Evolutionary conservation across 1,140 invertebrate species (phyloP).

Genomic region (Acromyrmex echinatior): DNA sequence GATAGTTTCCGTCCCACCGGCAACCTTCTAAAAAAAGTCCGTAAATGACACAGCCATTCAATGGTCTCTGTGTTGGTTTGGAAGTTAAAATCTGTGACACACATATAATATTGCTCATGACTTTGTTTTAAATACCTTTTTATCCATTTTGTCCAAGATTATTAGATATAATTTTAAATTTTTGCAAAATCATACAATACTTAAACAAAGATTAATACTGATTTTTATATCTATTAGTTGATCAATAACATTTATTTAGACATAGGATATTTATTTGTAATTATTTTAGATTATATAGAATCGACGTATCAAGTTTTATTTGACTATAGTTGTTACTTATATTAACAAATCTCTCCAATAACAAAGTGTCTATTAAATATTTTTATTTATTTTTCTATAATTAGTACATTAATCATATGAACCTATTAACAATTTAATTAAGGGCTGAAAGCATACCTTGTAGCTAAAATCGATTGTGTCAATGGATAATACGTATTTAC

Average conservation of each 20-base stretch:
- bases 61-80: conserved; percentile 85
- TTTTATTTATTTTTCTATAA: neutral
- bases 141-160: neutral
- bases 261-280: neutral
- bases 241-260: neutral
- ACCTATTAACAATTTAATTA: conserved; percentile 39
- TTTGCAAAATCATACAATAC: conserved; percentile 6
- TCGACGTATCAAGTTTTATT: neutral
- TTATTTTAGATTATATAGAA: neutral
- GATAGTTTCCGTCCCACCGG: conserved; percentile 88
- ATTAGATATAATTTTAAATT: neutral
- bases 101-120: conserved; percentile 18
- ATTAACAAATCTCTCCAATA: neutral
- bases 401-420: conserved; percentile 1
- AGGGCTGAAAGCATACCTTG: conserved; percentile 85
- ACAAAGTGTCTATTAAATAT: neutral
- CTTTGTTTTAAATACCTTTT: neutral
- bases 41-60: conserved; percentile 91
- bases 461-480: conserved; percentile 92
- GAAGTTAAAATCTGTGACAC: conserved; percentile 84
- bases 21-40: conserved; percentile 92
- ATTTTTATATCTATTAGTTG: conserved; percentile 9
- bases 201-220: neutral
- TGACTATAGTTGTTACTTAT: neutral
- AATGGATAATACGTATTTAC: conserved; percentile 92